Base-by-base conservation (phyloP, 2,797 vertebrate genomes). In the Ctenochaetus hawaiiensis region DNA sequence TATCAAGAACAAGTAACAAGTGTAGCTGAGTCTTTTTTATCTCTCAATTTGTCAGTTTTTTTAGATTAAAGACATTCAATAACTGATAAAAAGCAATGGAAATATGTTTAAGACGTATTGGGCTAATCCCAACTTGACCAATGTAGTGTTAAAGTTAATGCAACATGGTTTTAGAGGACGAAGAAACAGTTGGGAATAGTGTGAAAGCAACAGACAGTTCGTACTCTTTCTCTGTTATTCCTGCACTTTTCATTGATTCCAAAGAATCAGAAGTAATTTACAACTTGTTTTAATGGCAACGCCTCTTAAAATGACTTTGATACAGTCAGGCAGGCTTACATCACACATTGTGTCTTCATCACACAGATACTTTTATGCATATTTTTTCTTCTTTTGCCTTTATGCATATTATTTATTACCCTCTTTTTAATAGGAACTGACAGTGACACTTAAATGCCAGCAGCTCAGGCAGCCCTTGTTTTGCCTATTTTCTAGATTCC, bases 381-480 rank as follows among this genome's bases (percentile, higher is more conserved):
- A 30, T 47, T 52, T 34, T 60, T 30, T 26, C 22, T 48, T 73
- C 39, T 67, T 61, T 58, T 60, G 34, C 53, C 64, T 75, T 80
- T 57, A 81, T 78, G 52, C 10, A 17, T 75, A 73, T 70, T 58
- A 73, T 87, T 67, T 83, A 56, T 75, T 53, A 39, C 77, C 67
- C 39, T 76, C 56, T 73, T 72, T 84, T 82, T 74, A 81, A 64
- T 70, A 72, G 63, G 54, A 79, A 62, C 53, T 65, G 59, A 80
- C 76, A 85, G 75, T 78, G 75, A 82, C 78, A 86, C 65, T 82
- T 80, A 52, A 75, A 80, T 75, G 77, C 81, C 74, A 82, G 67
- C 72, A 84, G 84, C 87, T 80, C 74, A 73, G 72, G 45, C 72
- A 79, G 76, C 54, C 81, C 67, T 82, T 81, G 39, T 82, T 83